Conservation (phyloP, 2,888 invertebrate genomes). For the Pterostichus niger region DNA sequence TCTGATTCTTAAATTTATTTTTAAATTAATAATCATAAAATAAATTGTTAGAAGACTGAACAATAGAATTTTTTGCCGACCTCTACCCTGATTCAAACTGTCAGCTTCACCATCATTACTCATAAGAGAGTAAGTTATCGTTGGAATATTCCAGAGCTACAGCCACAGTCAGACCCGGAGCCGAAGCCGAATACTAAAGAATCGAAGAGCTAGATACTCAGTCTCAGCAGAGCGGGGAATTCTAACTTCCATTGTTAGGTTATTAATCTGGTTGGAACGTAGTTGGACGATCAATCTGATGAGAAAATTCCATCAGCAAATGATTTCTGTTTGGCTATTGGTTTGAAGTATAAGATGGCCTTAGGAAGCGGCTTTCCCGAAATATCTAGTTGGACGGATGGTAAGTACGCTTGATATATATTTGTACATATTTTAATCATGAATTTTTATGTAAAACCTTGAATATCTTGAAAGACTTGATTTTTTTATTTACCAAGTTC, state of each 20-base stretch:
- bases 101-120: conserved; percentile 76
- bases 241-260: conserved; percentile 75
- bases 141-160: conserved; percentile 73
- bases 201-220: conserved; percentile 25
- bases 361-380: conserved; percentile 28
- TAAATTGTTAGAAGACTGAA: conserved; percentile 56
- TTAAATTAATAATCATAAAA: conserved; percentile 56
- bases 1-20: conserved; percentile 56
- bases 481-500: no score
- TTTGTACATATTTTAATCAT: conserved; percentile 32
- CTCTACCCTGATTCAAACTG: conserved; percentile 74
- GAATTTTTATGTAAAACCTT: not conserved
- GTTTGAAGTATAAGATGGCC: conserved; percentile 13
- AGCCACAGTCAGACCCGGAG: conserved; percentile 21
- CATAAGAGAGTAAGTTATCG: conserved; percentile 75
- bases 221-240: conserved; percentile 69
- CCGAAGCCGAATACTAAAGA: conserved; percentile 30
- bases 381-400: not conserved
- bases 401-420: conserved; percentile 18
- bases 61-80: conserved; percentile 73
- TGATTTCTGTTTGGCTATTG: conserved; percentile 23
- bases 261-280: conserved; percentile 74
- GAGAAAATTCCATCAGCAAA: conserved; percentile 36
- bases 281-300: conserved; percentile 59
- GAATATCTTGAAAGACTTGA: no score